Conservation (phyloP, 2,888 invertebrate species). For the Tridacna crocea region DNA sequence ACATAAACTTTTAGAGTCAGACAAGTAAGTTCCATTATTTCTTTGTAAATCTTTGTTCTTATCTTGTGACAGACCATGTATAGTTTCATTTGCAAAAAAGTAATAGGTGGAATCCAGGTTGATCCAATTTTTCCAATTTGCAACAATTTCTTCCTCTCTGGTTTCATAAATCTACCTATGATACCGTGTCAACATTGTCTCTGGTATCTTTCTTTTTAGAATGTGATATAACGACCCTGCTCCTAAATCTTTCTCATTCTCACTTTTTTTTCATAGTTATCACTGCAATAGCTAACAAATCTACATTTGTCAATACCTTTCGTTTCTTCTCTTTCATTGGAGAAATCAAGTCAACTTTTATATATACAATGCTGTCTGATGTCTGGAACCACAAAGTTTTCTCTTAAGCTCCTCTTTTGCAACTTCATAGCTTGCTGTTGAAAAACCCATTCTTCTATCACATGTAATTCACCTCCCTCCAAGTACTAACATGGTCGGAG, state of each 20-base stretch:
- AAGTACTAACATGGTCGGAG: background rate
- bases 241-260: conserved; percentile 1
- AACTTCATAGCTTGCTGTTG: conserved; percentile 5
- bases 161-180: conserved; percentile 40
- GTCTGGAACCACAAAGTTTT: too few relatives aligned
- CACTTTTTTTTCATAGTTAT: too few relatives aligned
- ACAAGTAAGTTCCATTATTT: background rate
- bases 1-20: conserved; percentile 17
- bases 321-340: too few relatives aligned
- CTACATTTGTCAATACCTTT: too few relatives aligned
- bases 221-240: conserved; percentile 9
- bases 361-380: too few relatives aligned
- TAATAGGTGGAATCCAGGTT: conserved; percentile 24
- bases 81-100: conserved; percentile 29
- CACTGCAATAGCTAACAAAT: too few relatives aligned
- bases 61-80: conserved; percentile 20
- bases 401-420: background rate
- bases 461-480: background rate
- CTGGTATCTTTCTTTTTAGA: conserved; percentile 23
- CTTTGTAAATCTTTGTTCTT: background rate
- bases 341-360: too few relatives aligned
- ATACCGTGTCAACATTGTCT: conserved; percentile 37
- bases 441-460: conserved; percentile 1
- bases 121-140: conserved; percentile 18
- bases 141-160: conserved; percentile 17